phyloP scores from a whole-genome alignment of 2,888 invertebrate genomes.

The Rhagophthalmus giganteus region DNA sequence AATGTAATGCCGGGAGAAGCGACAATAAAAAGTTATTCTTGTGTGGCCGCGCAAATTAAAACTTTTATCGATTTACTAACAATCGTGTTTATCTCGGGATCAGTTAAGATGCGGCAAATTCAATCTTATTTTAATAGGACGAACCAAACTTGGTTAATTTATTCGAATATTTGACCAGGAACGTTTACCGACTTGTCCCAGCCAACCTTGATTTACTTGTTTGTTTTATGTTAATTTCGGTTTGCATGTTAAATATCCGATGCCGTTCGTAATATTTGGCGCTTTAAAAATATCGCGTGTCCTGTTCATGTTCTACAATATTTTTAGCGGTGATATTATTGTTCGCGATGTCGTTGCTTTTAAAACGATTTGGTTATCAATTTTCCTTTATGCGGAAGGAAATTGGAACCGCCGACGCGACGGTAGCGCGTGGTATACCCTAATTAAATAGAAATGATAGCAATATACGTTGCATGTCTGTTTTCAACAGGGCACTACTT shows the following conservation, averaged over 20 bases:
- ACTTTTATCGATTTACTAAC: constrained; percentile 32
- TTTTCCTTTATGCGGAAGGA: background rate
- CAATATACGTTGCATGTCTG: no score
- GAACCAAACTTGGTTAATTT: constrained; percentile 31
- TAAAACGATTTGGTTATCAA: background rate
- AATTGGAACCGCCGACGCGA: no score
- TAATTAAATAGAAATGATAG: no score
- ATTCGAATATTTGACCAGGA: constrained; percentile 24
- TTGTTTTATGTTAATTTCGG: constrained; percentile 42
- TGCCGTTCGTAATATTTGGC: constrained; percentile 32
- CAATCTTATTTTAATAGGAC: constrained; percentile 31
- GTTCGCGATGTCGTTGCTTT: constrained; percentile 8
- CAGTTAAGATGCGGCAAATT: constrained; percentile 32
- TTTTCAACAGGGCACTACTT: no score
- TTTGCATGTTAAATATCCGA: constrained; percentile 40
- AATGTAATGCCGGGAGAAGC: no score
- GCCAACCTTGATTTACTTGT: constrained; percentile 42
- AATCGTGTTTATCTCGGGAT: constrained; percentile 32
- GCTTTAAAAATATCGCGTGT: constrained; percentile 32
- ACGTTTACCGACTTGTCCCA: constrained; percentile 28
- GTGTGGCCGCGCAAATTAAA: constrained; percentile 34
- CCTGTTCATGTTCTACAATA: constrained; percentile 21
- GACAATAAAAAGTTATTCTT: no score
- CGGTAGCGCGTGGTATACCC: no score
- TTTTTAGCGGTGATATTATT: constrained; percentile 26